Base-by-base conservation (phyloP, 2,888 invertebrate genomes). In the Ormyrus nitidulus region DNA sequence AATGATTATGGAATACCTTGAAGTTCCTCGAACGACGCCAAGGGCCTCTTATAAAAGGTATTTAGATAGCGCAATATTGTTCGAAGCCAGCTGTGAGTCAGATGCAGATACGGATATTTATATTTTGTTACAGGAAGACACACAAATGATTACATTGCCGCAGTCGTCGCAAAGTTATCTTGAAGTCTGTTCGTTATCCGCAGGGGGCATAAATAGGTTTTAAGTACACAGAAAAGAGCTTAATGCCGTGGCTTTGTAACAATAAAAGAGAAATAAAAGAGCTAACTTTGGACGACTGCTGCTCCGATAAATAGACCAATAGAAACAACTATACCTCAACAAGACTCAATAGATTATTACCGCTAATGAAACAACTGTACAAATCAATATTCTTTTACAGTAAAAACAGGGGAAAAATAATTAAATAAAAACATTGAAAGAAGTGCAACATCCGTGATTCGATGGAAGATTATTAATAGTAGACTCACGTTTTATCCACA, bases 301-400 rank as follows among this genome's bases (percentile, higher is more conserved):
- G 87, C 86, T 85, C 84, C 85, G 84, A 83, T 80, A 71, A 86
- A 89, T 90, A 90, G 90, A 90, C 90, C 90, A 90, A 90, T 90
- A 90, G 90, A 89, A 89, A 90, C 90, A 89, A 89, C 89, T 87
- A 90, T 90, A 90, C 90, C 89, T 90, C 90, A 90, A 89, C 86
- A 90, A 90, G 88, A 89, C 89, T 81, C 89, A 88, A 90, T 90
- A 90, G 89, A 89, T 90, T 87, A 89, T 88, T 88, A 88, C 88
- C 86, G 85, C 86, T 88, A 89, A 89, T 84, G 85, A 86, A 89
- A 87, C 87, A 88, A 88, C 86, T 90, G 89, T 90, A 90, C 89
- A 90, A 89, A 90, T 88, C 86, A 80, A 89, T 90, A 90, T 90
- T 90, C 90, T 90, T 90, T 90, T 90, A 90, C 90, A 89, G 89